Base-by-base conservation (phyloP, 1,140 invertebrate species). In the Trissolcus basalis region DNA sequence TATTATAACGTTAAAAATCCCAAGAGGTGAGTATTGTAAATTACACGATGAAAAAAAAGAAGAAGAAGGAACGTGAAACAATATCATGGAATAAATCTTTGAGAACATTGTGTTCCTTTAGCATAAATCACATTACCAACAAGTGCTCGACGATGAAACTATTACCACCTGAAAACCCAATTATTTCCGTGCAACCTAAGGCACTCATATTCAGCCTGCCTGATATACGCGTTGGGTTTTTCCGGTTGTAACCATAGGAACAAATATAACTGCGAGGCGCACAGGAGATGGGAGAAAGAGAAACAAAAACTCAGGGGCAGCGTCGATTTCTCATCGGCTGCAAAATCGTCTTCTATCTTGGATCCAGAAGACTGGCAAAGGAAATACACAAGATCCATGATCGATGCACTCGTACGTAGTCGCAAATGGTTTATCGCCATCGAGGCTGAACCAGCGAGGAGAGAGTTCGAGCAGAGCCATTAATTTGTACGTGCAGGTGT, bases 401-500 rank as follows among this genome's bases (percentile, higher is more conserved):
- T 82, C 80, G 77, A 79, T 73, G 71, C 68, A 59, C 36, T 50
- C 16, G 58, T 77, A 69, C 67, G 75, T 78, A 79, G 76, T 74
- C 78, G 39, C 64, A 61, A 76, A 80, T 83, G 71, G 81, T 84
- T 85, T 83, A 83, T 83, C 80, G 78, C 74, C 75, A 36, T 83
- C 78, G 49, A 81, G 68, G 60, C 67, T 77, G 67, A 70, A 36
- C 16, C 39, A 35, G 54, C 32, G 49, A 50, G 55, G 58, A 74
- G 69, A 78, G 68, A 77, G 72, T 81, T 68, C 71, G 77, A 69
- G 80, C 75, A 78, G 71, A 82, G 84, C 82, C 83, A 85, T 86
- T 86, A 86, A 86, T 85, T 86, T 83, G 83, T 84, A 83, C 83
- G 82, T 83, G 83, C 83, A 83, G 80, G 83, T 85, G 83, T 86